Conservation (phyloP, 2,797 vertebrate species). For the Acanthopagrus latus region DNA sequence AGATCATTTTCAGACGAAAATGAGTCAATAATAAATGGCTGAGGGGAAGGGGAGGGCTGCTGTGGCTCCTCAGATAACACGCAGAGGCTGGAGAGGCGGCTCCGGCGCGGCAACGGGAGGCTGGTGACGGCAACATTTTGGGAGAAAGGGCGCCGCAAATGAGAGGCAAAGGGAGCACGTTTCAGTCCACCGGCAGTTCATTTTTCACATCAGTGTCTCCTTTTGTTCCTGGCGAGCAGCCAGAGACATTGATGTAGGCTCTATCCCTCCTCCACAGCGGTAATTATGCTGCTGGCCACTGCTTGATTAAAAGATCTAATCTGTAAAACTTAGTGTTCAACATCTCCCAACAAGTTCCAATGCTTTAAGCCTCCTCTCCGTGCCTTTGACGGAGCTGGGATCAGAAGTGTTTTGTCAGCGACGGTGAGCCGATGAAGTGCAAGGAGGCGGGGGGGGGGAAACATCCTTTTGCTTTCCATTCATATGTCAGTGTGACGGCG, state of each 20-base stretch:
- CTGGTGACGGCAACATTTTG: constrained; percentile 58
- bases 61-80: constrained; percentile 49
- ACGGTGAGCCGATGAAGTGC: constrained; percentile 57
- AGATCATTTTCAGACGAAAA: constrained; percentile 71
- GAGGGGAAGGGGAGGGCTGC: constrained; percentile 37
- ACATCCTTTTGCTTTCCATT: constrained; percentile 73
- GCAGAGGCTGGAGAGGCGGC: constrained; percentile 33
- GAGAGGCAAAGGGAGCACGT: constrained; percentile 63
- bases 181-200: constrained; percentile 66
- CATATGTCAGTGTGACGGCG: constrained; percentile 68
- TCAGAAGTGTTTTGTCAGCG: constrained; percentile 51
- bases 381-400: constrained; percentile 34
- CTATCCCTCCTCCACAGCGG: constrained; percentile 73
- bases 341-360: constrained; percentile 71
- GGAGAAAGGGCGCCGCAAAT: constrained; percentile 59
- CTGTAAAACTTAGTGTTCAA: constrained; percentile 76
- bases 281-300: constrained; percentile 76
- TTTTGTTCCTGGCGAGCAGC: constrained; percentile 71
- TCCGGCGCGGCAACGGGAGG: constrained; percentile 48
- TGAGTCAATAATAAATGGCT: constrained; percentile 67
- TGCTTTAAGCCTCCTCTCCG: constrained; percentile 56
- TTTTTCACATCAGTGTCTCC: constrained; percentile 77
- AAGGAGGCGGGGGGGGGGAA: constrained; percentile 30
- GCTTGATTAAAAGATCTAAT: constrained; percentile 83
- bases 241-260: constrained; percentile 77